Percentiles rank a stretch among this genome's conserved stretches.
These are phyloP conservation scores for Belonocnema kinseyi DNA, from an alignment of 1,140 invertebrate genomes.

Conservation along the genomic window DNA sequence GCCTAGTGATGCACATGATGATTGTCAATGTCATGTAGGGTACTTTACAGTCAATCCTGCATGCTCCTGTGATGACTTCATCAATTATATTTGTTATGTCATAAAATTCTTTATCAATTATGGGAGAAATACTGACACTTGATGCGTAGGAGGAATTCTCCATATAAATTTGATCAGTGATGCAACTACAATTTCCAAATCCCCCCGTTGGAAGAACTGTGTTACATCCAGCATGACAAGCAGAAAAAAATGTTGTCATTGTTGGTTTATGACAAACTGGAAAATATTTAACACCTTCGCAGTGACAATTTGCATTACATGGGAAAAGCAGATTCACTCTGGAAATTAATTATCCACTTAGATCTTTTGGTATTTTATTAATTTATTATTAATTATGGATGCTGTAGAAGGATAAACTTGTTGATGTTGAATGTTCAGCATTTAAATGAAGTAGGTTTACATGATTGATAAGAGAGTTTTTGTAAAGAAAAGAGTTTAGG, in stretches of 20 bases:
- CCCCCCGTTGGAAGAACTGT: constrained; percentile 61
- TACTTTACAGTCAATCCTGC: constrained; percentile 74
- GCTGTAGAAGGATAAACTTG: too few relatives aligned
- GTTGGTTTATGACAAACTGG: constrained; percentile 78
- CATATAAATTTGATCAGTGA: constrained; percentile 38
- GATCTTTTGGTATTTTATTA: too few relatives aligned
- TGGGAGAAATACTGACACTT: not conserved
- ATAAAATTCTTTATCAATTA: not conserved
- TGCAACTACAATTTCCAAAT: constrained; percentile 69
- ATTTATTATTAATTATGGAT: too few relatives aligned
- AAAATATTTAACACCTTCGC: constrained; percentile 75
- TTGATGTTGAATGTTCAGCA: too few relatives aligned
- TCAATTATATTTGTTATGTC: constrained; percentile 35
- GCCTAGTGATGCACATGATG: constrained; percentile 75
- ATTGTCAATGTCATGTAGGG: constrained; percentile 73
- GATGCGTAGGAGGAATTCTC: not conserved
- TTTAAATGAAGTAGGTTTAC: too few relatives aligned
- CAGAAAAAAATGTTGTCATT: constrained; percentile 78
- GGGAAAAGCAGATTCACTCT: constrained; percentile 75
- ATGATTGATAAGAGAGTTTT: too few relatives aligned
- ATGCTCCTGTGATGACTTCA: constrained; percentile 75
- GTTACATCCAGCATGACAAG: constrained; percentile 80
- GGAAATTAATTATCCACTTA: constrained; percentile 11
- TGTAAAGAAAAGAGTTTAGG: too few relatives aligned
- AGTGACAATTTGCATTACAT: constrained; percentile 78